Evolutionary conservation across 2,888 invertebrate genomes (phyloP).

Genomic region (Acanthopleura granulata): DNA sequence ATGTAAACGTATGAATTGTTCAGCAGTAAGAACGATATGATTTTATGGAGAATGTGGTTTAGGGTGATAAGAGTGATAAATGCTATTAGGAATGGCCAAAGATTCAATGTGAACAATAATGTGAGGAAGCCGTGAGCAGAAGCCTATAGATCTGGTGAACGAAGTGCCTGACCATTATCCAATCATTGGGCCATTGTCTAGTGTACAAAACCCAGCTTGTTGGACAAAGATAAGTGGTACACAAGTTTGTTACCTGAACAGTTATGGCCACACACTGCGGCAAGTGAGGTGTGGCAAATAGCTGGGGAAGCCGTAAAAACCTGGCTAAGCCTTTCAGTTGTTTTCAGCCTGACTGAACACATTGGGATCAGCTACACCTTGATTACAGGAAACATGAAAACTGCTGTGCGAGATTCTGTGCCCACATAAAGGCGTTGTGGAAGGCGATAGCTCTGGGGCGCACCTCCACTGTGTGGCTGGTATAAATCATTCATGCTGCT

Average conservation of each 20-base stretch:
- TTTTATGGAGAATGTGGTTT: no score
- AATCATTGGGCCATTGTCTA: slow-evolving; percentile 3
- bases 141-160: no score
- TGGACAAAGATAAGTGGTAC: slow-evolving; percentile 10
- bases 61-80: no score
- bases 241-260: slow-evolving; percentile 14
- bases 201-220: not conserved
- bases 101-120: no score
- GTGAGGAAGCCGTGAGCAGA: no score
- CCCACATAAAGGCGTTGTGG: no score
- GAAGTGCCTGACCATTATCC: not conserved
- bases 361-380: not conserved
- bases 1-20: no score
- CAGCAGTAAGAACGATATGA: no score
- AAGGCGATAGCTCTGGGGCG: no score
- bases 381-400: slow-evolving; percentile 10
- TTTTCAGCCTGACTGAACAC: slow-evolving; percentile 4
- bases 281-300: slow-evolving; percentile 11
- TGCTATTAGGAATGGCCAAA: no score
- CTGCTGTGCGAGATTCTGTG: not conserved
- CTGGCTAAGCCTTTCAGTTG: not conserved
- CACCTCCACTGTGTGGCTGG: no score
- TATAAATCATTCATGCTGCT: no score
- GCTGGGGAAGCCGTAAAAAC: slow-evolving; percentile 10
- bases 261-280: not conserved